Evolutionary conservation across 2,113 vertebrate species (phyloP).

Genomic region (Pachyramphus minor): DNA sequence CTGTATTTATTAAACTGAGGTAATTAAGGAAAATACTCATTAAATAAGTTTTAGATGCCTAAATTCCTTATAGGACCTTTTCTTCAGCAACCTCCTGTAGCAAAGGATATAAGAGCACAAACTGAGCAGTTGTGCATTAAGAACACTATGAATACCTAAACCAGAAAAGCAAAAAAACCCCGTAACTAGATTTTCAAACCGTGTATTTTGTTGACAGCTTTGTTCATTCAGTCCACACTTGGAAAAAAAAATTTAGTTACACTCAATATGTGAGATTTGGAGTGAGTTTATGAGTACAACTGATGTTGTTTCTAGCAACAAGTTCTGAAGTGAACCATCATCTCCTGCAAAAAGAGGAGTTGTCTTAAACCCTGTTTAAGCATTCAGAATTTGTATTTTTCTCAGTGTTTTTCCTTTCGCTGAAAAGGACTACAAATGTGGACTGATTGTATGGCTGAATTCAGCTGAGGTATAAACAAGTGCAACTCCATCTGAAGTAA

Average conservation of each 20-base stretch:
- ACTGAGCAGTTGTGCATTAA: neutral
- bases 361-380: neutral
- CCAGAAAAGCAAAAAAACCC: neutral
- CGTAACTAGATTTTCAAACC: neutral
- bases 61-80: neutral
- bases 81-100: neutral
- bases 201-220: neutral
- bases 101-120: neutral
- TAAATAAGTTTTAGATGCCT: neutral
- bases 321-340: neutral
- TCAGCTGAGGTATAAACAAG: neutral
- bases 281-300: neutral
- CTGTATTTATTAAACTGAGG: neutral
- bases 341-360: neutral
- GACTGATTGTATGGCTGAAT: neutral
- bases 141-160: neutral
- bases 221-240: neutral
- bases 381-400: neutral
- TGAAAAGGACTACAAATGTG: neutral
- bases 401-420: neutral
- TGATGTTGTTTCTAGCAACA: neutral
- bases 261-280: neutral
- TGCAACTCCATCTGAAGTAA: neutral
- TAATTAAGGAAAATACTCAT: neutral
- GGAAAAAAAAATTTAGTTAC: neutral